Evolutionary conservation across 2,888 invertebrate genomes (phyloP), one percentile per base, ranked within the genome.

Genomic region (Eupithecia centaureata): DNA sequence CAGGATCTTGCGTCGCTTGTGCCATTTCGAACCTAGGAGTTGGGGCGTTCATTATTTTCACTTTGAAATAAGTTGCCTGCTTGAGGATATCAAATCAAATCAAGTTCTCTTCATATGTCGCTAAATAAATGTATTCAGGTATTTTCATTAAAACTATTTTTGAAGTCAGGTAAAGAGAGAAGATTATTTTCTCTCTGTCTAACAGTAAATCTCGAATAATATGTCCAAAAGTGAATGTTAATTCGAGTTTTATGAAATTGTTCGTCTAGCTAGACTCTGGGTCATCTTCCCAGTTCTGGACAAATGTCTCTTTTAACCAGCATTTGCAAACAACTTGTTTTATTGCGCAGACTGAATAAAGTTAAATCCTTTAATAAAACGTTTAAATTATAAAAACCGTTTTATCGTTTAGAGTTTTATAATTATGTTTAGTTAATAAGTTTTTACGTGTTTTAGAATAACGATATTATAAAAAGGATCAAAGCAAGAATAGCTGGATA

Each of bases 1-100:
- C 27, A 95, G 80, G 69, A 95, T 90, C 82, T 94, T 95, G 38
- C 95, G 86, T 1, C 95, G 90, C 0, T 80, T 80, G 62, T 94
- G 94, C 95, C 95, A 95, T 79, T 95, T 95, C 18, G 70, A 68
- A 5, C 94, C 94, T 94, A 63, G 0, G 51, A 18, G 13, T 47
- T 5, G 5, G 0, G 25, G 22, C n/a, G 5, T 38, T 51, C 12
- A n/a, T n/a, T n/a, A n/a, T n/a, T n/a, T n/a, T n/a, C n/a, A n/a
- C n/a, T n/a, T n/a, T n/a, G n/a, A n/a, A n/a, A n/a, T n/a, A n/a
- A n/a, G n/a, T n/a, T n/a, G n/a, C n/a, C n/a, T n/a, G n/a, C n/a
- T n/a, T n/a, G n/a, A n/a, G n/a, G n/a, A n/a, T n/a, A n/a, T n/a
- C n/a, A n/a, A n/a, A n/a, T n/a, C n/a, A n/a, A n/a, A n/a, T n/a